Conservation (phyloP, 2,113 vertebrate genomes). For the Corvus hawaiiensis region DNA sequence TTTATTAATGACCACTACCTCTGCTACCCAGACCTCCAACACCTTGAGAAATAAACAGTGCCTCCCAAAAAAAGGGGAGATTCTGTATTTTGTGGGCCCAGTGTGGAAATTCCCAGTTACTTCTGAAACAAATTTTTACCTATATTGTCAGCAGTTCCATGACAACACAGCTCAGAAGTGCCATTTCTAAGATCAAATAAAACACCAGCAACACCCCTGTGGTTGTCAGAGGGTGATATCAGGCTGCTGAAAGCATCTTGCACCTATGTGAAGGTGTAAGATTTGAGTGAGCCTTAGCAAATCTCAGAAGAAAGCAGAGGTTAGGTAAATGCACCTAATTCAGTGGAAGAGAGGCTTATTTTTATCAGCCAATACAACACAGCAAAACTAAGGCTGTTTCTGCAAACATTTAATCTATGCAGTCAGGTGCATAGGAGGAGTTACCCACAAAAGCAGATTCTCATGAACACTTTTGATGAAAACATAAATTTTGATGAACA, state of each 20-base stretch:
- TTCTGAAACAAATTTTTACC: background rate
- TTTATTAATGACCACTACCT: background rate
- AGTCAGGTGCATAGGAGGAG: background rate
- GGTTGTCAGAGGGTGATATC: background rate
- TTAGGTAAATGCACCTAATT: background rate
- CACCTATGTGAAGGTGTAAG: background rate
- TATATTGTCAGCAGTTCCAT: background rate
- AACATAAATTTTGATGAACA: background rate
- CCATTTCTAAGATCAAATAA: background rate
- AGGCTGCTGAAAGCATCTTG: background rate
- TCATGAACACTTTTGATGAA: background rate
- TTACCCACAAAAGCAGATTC: background rate
- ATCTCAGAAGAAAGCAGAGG: background rate
- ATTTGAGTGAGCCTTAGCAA: background rate
- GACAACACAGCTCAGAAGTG: background rate
- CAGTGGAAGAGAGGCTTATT: background rate
- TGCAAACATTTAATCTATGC: background rate
- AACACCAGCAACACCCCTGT: background rate
- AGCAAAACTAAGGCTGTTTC: background rate
- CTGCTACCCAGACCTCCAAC: background rate
- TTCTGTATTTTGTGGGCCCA: background rate
- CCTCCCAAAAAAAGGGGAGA: background rate
- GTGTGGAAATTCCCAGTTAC: background rate
- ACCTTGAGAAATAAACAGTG: background rate
- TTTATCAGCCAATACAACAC: background rate